Evolutionary conservation across 2,797 vertebrate species (phyloP).

Genomic region (Pseudochirops cupreus): DNA sequence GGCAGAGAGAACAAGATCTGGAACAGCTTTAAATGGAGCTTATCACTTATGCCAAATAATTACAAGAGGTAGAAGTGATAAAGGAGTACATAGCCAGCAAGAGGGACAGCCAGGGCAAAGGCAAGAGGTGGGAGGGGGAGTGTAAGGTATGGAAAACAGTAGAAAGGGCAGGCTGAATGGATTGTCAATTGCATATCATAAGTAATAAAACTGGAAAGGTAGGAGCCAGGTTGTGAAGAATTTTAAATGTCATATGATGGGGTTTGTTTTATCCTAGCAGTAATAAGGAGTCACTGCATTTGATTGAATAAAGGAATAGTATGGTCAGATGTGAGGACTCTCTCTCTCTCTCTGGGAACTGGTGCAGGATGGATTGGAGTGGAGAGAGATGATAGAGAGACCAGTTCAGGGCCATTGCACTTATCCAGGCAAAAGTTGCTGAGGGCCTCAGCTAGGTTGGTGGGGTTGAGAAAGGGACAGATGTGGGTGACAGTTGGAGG

Average conservation of each 20-base stretch:
- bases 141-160: background rate
- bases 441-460: background rate
- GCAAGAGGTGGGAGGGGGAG: background rate
- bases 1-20: background rate
- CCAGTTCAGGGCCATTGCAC: background rate
- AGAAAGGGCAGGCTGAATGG: background rate
- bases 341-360: background rate
- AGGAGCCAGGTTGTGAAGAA: background rate
- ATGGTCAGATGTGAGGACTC: background rate
- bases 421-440: background rate
- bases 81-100: background rate
- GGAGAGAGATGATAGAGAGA: background rate
- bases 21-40: background rate
- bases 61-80: background rate
- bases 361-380: background rate
- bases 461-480: background rate
- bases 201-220: background rate
- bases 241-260: background rate
- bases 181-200: background rate
- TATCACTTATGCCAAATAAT: background rate
- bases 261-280: background rate
- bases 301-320: background rate
- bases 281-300: background rate
- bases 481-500: background rate
- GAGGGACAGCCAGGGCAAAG: background rate